Evolutionary conservation across 2,113 vertebrate genomes (phyloP).

Genomic region (Amia ocellicauda): DNA sequence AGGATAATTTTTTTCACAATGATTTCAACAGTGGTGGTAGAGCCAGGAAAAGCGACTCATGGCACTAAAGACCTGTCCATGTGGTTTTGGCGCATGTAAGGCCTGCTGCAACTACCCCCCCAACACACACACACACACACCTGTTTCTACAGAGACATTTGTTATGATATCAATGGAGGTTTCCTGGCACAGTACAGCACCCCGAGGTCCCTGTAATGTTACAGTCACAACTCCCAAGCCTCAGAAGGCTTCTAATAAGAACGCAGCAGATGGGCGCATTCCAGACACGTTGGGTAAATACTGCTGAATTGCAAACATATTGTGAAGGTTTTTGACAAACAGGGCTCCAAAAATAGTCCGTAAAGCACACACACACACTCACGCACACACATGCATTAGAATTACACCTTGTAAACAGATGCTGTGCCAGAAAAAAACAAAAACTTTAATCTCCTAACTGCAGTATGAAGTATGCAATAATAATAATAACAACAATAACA

Average conservation of each 20-base stretch:
- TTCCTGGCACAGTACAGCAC: conserved; percentile 29
- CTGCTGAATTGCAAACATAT: conserved; percentile 22
- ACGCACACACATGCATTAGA: not conserved
- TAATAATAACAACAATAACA: no score
- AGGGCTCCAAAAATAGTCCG: conserved; percentile 13
- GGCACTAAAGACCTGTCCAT: no score
- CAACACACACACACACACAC: not conserved
- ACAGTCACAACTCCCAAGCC: not conserved
- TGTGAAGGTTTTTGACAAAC: not conserved
- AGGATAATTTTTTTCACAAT: no score
- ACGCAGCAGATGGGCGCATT: conserved; percentile 34
- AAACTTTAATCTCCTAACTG: no score
- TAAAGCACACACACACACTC: no score
- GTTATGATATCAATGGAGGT: conserved; percentile 26
- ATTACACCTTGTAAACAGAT: conserved; percentile 38
- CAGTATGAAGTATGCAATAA: no score
- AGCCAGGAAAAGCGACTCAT: no score
- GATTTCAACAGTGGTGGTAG: no score
- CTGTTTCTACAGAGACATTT: conserved; percentile 24
- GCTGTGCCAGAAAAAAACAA: no score
- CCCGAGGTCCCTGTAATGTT: conserved; percentile 25
- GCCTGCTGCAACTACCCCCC: no score
- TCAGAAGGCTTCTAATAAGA: conserved; percentile 27
- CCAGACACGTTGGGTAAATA: conserved; percentile 19
- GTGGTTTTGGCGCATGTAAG: no score